phyloP scores from a whole-genome alignment of 2,113 vertebrate genomes.

The Puntigrus tetrazona region DNA sequence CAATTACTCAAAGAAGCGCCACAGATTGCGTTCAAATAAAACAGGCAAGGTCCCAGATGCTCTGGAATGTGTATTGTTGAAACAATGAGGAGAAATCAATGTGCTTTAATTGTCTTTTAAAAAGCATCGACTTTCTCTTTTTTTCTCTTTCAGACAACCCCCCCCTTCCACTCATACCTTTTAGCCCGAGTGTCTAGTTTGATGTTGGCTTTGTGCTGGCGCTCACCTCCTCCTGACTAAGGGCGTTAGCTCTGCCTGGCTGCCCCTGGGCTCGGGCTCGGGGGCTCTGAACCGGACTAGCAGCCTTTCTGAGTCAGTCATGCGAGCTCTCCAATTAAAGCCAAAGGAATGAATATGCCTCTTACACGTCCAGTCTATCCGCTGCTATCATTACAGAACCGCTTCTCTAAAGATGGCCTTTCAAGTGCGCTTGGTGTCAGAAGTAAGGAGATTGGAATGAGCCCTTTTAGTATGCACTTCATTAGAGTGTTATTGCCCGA shows the following conservation, averaged over 20 bases:
- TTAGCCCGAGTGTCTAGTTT: constrained; percentile 43
- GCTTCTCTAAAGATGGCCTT: constrained; percentile 43
- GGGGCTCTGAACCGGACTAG: constrained; percentile 35
- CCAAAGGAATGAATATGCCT: constrained; percentile 36
- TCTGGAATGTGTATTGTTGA: constrained; percentile 23
- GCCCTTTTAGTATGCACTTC: constrained; percentile 41
- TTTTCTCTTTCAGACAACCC: neutral
- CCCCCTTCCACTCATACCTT: constrained; percentile 1
- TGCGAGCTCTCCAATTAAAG: constrained; percentile 52
- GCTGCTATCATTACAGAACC: constrained; percentile 34
- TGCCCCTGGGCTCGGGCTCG: constrained; percentile 37
- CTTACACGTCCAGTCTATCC: constrained; percentile 36
- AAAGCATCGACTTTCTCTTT: constrained; percentile 22
- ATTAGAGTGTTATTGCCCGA: constrained; percentile 35
- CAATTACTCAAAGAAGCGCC: neutral
- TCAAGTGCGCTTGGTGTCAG: constrained; percentile 39
- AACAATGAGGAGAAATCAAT: constrained; percentile 33
- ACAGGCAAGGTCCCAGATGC: neutral
- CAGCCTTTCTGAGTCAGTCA: constrained; percentile 51
- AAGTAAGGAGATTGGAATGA: constrained; percentile 29
- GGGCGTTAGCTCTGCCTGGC: constrained; percentile 50
- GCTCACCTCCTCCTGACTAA: constrained; percentile 50
- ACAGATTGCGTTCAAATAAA: neutral
- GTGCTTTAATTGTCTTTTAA: constrained; percentile 37
- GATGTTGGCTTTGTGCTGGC: constrained; percentile 51